These are phyloP conservation scores for Vombatus ursinus DNA, from an alignment of 2,113 vertebrate species.

Conservation along the genomic window DNA sequence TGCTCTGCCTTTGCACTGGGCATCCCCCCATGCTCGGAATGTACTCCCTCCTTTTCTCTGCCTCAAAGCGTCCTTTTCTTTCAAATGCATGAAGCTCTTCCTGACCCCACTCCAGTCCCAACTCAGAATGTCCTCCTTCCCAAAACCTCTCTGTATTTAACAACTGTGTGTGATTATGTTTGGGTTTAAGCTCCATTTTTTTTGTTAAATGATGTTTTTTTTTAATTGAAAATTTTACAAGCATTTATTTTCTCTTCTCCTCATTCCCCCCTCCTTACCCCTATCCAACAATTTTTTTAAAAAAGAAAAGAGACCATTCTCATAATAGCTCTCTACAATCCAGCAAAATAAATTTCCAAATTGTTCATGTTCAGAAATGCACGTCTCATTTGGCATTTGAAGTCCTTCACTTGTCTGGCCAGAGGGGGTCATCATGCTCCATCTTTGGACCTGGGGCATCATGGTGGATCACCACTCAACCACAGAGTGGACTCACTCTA, in stretches of 20 bases:
- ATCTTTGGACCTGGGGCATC: background rate
- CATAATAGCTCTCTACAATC: background rate
- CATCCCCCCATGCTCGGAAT: background rate
- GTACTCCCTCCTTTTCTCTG: background rate
- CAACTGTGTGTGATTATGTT: background rate
- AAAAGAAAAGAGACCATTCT: background rate
- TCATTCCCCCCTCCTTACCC: background rate
- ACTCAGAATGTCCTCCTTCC: background rate
- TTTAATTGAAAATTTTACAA: background rate
- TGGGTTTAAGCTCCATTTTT: background rate
- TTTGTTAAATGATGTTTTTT: background rate
- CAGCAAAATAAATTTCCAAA: background rate
- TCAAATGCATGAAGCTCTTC: background rate
- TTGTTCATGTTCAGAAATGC: background rate
- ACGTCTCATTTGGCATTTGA: background rate
- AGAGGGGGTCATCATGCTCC: background rate
- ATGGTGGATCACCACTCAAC: too few species aligned
- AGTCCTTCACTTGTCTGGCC: background rate
- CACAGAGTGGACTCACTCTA: background rate
- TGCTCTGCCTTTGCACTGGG: background rate
- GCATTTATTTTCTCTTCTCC: background rate
- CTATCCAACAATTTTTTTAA: background rate
- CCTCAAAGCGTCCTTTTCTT: background rate
- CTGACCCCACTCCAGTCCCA: background rate
- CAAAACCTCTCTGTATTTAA: background rate